Percentiles rank a stretch among this genome's conserved stretches.
Evolutionary conservation across 2,797 vertebrate genomes (phyloP).

Genomic region (Australoheros facetus): DNA sequence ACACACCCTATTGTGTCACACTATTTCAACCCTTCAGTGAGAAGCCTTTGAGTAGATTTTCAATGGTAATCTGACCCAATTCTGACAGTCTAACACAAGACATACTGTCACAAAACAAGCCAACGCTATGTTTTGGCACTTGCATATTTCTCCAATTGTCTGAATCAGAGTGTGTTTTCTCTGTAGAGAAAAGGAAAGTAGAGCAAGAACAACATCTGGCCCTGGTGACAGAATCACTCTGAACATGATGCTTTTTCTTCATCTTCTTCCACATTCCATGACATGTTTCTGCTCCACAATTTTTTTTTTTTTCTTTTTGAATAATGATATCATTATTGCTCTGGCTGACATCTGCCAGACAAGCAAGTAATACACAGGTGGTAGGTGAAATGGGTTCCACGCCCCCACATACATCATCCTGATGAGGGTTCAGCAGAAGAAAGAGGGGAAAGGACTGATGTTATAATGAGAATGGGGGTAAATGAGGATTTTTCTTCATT

Average conservation of each 20-base stretch:
- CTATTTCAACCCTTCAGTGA: conserved; percentile 33
- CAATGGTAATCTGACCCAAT: conserved; percentile 67
- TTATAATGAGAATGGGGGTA: conserved; percentile 35
- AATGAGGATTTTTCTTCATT: conserved; percentile 30
- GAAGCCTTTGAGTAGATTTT: conserved; percentile 46
- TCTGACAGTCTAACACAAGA: conserved; percentile 64
- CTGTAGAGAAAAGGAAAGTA: conserved; percentile 65
- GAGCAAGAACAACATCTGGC: conserved; percentile 74
- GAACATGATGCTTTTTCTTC: conserved; percentile 34
- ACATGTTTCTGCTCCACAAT: conserved; percentile 48
- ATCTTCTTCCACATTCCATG: conserved; percentile 17
- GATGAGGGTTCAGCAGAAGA: conserved; percentile 50
- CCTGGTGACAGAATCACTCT: conserved; percentile 56
- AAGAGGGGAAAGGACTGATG: neutral
- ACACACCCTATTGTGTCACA: conserved; percentile 28
- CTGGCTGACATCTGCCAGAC: conserved; percentile 63
- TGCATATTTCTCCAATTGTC: conserved; percentile 61
- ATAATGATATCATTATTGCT: conserved; percentile 71
- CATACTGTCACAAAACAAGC: conserved; percentile 59
- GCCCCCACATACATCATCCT: conserved; percentile 60
- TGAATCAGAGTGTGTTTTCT: conserved; percentile 66
- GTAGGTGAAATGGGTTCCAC: conserved; percentile 61
- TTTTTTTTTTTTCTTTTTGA: conserved; percentile 69
- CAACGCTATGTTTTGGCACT: conserved; percentile 59
- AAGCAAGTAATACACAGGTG: conserved; percentile 66